Evolutionary conservation across 1,140 invertebrate genomes (phyloP).

Genomic region (Drosophila punjabiensis): DNA sequence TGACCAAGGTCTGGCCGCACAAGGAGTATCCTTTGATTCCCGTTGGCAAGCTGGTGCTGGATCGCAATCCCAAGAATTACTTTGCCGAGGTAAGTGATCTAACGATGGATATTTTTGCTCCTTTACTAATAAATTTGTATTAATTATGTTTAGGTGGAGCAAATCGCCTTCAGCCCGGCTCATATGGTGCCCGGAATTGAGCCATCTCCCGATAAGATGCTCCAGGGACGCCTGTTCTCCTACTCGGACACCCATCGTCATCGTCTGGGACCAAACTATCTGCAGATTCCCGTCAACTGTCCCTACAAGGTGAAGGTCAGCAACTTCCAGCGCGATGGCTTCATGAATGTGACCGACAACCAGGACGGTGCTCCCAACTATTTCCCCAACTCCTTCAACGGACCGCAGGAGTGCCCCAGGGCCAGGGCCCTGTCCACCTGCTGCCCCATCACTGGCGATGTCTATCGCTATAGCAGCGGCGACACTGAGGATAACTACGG

Average conservation of each 20-base stretch:
- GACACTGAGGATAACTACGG: constrained; percentile 95
- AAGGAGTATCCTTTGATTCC: constrained; percentile 95
- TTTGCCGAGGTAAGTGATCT: constrained; percentile 90
- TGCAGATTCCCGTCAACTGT: constrained; percentile 98
- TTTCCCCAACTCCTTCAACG: constrained; percentile 97
- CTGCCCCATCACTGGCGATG: constrained; percentile 87
- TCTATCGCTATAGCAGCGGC: constrained; percentile 91
- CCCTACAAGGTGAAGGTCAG: constrained; percentile 89
- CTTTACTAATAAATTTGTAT: neutral
- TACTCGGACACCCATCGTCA: constrained; percentile 98
- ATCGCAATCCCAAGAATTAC: constrained; percentile 96
- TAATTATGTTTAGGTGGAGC: constrained; percentile 90
- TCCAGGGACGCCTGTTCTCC: constrained; percentile 97
- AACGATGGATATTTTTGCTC: neutral
- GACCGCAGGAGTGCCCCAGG: constrained; percentile 89
- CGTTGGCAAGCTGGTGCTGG: constrained; percentile 95
- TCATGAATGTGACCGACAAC: constrained; percentile 88
- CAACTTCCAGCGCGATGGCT: constrained; percentile 97
- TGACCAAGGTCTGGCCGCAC: constrained; percentile 98
- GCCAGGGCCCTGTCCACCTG: constrained; percentile 87
- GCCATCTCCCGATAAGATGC: constrained; percentile 97
- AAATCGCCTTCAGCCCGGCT: constrained; percentile 96
- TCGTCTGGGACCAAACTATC: constrained; percentile 96
- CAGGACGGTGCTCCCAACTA: constrained; percentile 96
- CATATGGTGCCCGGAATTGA: constrained; percentile 97